Evolutionary conservation across 2,113 vertebrate genomes (phyloP), one percentile per base, ranked within the genome.

Genomic region (Campylomormyrus tamandua): DNA sequence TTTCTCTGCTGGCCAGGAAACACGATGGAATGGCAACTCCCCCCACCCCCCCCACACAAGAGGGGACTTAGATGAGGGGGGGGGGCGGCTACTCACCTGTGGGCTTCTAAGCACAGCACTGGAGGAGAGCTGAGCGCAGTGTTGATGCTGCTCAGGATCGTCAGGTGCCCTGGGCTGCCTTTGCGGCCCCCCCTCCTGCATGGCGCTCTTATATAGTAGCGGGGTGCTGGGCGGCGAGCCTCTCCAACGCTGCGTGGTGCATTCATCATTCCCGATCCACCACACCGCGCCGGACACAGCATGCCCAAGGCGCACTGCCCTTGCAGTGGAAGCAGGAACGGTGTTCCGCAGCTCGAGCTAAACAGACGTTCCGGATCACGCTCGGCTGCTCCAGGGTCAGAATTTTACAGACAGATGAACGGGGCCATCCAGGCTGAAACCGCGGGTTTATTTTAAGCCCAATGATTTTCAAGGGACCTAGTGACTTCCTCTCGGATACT

Each of bases 261-360:
- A 91, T 91, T 90, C 90, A 92, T 96, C 95, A 95, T 89, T 95
- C 90, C 93, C 95, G 89, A 92, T 91, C 93, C 95, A 96, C 96
- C 96, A 95, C 91, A 89, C 93, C 35, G 35, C 1, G 89, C 45
- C 21, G 24, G 17, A 70, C 19, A 89, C 88, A 89, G 83, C 90
- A 56, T 27, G 85, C 90, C 15, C 74, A 86, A 87, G 88, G 74
- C 85, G 90, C 83, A 1, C 13, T 2, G 6, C 11, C 35, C 17
- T 17, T n/a, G 58, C 93, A 93, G 91, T 92, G 93, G 94, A 94
- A 93, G 94, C 62, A 92, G 92, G 91, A 91, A 90, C 92, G 87
- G 91, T 92, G 91, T 92, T 89, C 91, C 93, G 94, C 94, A 94
- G 95, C 94, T 46, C 90, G 94, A 48, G 21, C 46, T 46, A 42